A percentile compares a stretch with the other conserved stretches of the same genome.
Conservation (phyloP, 2,888 invertebrate species). For the Hermaeophaga mercurialis region DNA sequence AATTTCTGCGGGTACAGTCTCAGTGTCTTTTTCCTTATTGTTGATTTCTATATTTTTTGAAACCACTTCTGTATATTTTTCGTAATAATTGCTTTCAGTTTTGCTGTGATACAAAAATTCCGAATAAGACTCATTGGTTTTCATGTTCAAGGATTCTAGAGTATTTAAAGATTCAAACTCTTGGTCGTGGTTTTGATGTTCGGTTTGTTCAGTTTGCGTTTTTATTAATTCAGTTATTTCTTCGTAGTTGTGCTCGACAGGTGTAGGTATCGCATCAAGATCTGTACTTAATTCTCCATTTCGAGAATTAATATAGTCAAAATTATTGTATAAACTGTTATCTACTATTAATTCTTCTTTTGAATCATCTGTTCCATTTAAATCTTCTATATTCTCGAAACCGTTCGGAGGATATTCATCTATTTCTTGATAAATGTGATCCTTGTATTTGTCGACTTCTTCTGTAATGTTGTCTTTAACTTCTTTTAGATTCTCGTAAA, state of each 20-base stretch:
- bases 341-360: slow-evolving; percentile 31
- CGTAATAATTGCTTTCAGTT: slow-evolving; percentile 44
- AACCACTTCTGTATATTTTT: slow-evolving; percentile 43
- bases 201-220: slow-evolving; percentile 4
- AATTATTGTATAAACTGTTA: slow-evolving; percentile 26
- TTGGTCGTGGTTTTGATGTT: not conserved
- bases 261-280: slow-evolving; percentile 19
- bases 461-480: slow-evolving; percentile 15
- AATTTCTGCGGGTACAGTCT: slow-evolving; percentile 45
- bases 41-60: slow-evolving; percentile 38
- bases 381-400: slow-evolving; percentile 34
- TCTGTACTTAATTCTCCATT: slow-evolving; percentile 19
- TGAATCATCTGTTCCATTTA: slow-evolving; percentile 28
- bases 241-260: slow-evolving; percentile 20
- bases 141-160: slow-evolving; percentile 23
- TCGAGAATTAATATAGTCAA: slow-evolving; percentile 6
- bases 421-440: slow-evolving; percentile 45
- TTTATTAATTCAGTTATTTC: not conserved
- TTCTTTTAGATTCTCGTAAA: slow-evolving; percentile 43
- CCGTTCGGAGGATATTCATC: slow-evolving; percentile 35
- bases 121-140: slow-evolving; percentile 39
- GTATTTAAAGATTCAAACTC: slow-evolving; percentile 7
- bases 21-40: slow-evolving; percentile 46
- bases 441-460: slow-evolving; percentile 31
- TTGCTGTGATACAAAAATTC: slow-evolving; percentile 44